Evolutionary conservation across 2,888 invertebrate genomes (phyloP).

Genomic region (Ashinkailepas kermadecensis): DNA sequence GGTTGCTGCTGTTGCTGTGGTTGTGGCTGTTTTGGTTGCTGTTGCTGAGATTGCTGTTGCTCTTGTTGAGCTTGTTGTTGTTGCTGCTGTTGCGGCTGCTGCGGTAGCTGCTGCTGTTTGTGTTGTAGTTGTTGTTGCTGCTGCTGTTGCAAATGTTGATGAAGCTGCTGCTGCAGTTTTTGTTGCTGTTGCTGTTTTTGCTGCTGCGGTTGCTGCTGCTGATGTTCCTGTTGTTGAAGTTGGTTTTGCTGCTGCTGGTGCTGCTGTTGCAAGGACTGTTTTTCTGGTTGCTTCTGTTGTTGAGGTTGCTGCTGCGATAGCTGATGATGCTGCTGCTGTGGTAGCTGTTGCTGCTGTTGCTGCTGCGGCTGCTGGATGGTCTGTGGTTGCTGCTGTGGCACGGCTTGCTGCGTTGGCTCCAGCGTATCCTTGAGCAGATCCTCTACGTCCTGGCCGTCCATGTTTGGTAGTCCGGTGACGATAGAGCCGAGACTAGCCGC

Average conservation of each 20-base stretch:
- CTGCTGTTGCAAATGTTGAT: too few species aligned
- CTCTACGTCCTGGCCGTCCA: conserved; percentile 82
- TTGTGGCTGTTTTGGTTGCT: too few species aligned
- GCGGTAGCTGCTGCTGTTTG: too few species aligned
- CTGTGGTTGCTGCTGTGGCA: conserved; percentile 25
- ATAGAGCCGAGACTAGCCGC: conserved; percentile 4
- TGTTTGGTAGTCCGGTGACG: conserved; percentile 42
- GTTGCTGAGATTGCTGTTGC: too few species aligned
- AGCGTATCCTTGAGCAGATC: conserved; percentile 85
- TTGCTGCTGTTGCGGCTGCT: too few species aligned
- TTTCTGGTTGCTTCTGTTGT: conserved; percentile 21
- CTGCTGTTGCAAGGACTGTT: conserved; percentile 2
- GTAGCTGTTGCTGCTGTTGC: conserved; percentile 21
- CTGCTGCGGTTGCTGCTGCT: too few species aligned
- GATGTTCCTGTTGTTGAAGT: too few species aligned
- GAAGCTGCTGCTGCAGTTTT: too few species aligned
- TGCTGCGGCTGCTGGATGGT: conserved; percentile 21
- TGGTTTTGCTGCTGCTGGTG: conserved; percentile 3
- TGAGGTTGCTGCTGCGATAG: conserved; percentile 6
- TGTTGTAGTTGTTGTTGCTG: too few species aligned
- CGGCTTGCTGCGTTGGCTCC: conserved; percentile 38
- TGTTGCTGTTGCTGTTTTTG: too few species aligned
- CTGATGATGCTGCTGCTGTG: conserved; percentile 23
- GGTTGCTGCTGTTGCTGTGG: too few species aligned
- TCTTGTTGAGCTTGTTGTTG: too few species aligned